These are phyloP conservation scores for Grus americana DNA, from an alignment of 2,113 vertebrate genomes.

Conservation along the genomic window DNA sequence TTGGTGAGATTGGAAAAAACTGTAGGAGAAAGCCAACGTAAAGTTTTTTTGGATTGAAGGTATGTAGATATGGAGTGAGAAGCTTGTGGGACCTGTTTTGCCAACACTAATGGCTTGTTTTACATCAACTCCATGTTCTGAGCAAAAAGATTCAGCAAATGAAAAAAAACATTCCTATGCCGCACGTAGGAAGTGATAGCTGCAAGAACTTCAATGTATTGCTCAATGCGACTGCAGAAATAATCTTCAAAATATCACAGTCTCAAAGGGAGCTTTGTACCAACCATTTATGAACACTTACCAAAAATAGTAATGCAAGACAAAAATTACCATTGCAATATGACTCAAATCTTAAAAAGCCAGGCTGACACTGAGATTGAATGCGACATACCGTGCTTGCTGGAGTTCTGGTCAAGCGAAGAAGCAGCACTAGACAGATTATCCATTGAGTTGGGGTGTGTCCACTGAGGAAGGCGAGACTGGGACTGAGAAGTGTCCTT, in stretches of 20 bases:
- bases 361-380: background rate
- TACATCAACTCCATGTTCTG: background rate
- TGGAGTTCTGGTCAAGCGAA: conserved; percentile 92
- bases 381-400: conserved; percentile 85
- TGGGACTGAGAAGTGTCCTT: conserved; percentile 96
- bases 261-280: background rate
- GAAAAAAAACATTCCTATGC: background rate
- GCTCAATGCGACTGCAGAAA: background rate
- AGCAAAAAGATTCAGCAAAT: background rate
- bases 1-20: background rate
- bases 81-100: background rate
- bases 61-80: background rate
- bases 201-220: background rate
- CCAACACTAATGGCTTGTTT: background rate
- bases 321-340: background rate
- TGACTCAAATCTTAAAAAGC: background rate
- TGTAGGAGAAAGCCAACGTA: background rate
- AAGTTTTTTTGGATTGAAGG: background rate
- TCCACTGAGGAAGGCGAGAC: conserved; percentile 98
- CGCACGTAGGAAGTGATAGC: background rate
- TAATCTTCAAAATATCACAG: background rate
- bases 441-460: conserved; percentile 95
- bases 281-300: background rate
- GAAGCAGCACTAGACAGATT: conserved; percentile 88
- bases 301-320: fast-evolving